Percentiles rank a stretch among this genome's conserved stretches.
Conservation (phyloP, 2,888 invertebrate species). For the Cryptops parisi region DNA sequence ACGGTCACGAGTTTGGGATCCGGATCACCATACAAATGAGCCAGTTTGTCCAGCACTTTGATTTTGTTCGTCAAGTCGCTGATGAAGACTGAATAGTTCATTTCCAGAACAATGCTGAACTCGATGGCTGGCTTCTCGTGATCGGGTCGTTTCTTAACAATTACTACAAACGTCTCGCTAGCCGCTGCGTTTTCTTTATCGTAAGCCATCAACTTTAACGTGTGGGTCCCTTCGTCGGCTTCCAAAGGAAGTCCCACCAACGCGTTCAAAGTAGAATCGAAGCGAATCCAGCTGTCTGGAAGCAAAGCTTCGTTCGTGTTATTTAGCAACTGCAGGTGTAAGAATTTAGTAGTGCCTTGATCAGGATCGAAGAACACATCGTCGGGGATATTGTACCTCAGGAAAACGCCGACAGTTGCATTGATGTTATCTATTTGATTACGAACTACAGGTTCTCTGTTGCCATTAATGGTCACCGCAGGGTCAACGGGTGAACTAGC, state of each 20-base stretch:
- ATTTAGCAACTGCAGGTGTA: constrained; percentile 57
- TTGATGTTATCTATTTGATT: constrained; percentile 74
- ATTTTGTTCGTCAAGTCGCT: constrained; percentile 47
- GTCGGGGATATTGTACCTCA: constrained; percentile 66
- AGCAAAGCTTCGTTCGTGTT: constrained; percentile 53
- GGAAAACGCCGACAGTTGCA: constrained; percentile 64
- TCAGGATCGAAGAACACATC: constrained; percentile 84
- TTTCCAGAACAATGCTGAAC: constrained; percentile 63
- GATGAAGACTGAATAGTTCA: constrained; percentile 43
- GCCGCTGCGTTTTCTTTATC: constrained; percentile 58
- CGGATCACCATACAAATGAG: constrained; percentile 58
- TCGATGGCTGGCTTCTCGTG: constrained; percentile 47
- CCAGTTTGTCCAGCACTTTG: constrained; percentile 64
- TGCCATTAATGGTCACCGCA: constrained; percentile 41
- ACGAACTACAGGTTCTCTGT: constrained; percentile 58
- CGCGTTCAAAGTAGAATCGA: constrained; percentile 73
- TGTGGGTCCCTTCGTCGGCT: constrained; percentile 53
- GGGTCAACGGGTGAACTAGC: constrained; percentile 30
- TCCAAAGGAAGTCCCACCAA: constrained; percentile 71
- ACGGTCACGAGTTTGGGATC: constrained; percentile 58
- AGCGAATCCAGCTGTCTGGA: constrained; percentile 67
- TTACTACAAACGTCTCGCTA: constrained; percentile 62
- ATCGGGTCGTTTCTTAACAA: constrained; percentile 47
- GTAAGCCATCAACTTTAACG: constrained; percentile 56
- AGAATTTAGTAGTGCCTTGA: constrained; percentile 55